Conservation (phyloP, 1,140 invertebrate species). For the Apis cerana region DNA sequence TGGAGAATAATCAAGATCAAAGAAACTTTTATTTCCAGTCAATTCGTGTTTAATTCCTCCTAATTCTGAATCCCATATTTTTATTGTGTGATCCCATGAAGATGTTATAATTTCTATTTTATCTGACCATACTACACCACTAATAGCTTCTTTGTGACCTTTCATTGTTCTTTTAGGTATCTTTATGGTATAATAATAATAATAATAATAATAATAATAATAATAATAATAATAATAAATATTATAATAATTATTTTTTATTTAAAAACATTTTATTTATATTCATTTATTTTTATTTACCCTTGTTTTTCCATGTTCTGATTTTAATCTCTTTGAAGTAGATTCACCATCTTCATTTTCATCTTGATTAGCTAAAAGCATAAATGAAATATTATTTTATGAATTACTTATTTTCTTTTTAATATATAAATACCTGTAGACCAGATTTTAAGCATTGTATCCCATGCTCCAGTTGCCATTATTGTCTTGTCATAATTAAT, state of each 20-base stretch:
- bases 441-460: slow-evolving; percentile 91
- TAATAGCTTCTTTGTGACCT: slow-evolving; percentile 96
- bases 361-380: slow-evolving; percentile 69
- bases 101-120: slow-evolving; percentile 89
- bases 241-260: neutral
- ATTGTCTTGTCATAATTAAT: slow-evolving; percentile 85
- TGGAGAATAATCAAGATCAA: slow-evolving; percentile 92
- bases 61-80: slow-evolving; percentile 95
- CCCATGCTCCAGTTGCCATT: slow-evolving; percentile 97
- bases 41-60: slow-evolving; percentile 91
- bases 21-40: slow-evolving; percentile 94
- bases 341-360: slow-evolving; percentile 79
- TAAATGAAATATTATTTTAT: slow-evolving; percentile 36
- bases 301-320: slow-evolving; percentile 72
- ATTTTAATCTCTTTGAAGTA: slow-evolving; percentile 79
- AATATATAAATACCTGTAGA: slow-evolving; percentile 82
- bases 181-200: slow-evolving; percentile 76
- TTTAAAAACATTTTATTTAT: slow-evolving; percentile 1
- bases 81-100: slow-evolving; percentile 97
- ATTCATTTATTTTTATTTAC: slow-evolving; percentile 63
- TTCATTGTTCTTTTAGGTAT: slow-evolving; percentile 93
- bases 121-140: slow-evolving; percentile 91
- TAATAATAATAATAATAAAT: neutral
- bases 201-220: too few relatives aligned
- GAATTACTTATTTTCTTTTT: neutral